phyloP scores from a whole-genome alignment of 2,797 vertebrate species.

The Synaphobranchus kaupii region DNA sequence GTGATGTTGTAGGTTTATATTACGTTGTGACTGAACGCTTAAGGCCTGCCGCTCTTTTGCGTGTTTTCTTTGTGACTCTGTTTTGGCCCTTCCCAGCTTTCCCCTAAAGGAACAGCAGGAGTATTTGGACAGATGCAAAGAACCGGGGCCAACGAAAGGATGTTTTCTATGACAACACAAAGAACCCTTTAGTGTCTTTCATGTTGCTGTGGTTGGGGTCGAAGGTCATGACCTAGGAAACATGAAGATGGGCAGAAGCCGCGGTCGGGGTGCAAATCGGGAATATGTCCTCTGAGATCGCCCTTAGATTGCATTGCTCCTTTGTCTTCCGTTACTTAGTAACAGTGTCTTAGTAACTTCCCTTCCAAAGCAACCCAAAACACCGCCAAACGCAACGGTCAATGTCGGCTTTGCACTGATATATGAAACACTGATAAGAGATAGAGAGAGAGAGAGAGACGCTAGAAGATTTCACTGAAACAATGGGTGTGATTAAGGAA shows the following conservation, averaged over 20 bases:
- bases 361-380: slow-evolving; percentile 1
- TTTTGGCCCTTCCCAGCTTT: neutral
- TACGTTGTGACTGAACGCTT: neutral
- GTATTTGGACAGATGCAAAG: slow-evolving; percentile 24
- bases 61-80: neutral
- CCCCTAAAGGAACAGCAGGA: neutral
- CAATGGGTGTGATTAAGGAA: neutral
- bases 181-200: neutral
- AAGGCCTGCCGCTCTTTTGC: neutral
- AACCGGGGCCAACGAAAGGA: neutral
- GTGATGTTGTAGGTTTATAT: neutral
- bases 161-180: slow-evolving; percentile 9
- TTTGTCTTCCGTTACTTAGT: neutral
- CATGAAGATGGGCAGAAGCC: neutral
- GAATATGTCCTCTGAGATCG: neutral
- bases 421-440: neutral
- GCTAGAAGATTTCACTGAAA: neutral
- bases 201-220: slow-evolving; percentile 10
- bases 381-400: no score
- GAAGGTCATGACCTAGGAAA: neutral
- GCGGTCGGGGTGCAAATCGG: neutral
- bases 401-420: neutral
- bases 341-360: slow-evolving; percentile 6
- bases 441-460: neutral
- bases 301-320: neutral